phyloP scores from a whole-genome alignment of 2,888 invertebrate genomes.

The Diogma glabrata region DNA sequence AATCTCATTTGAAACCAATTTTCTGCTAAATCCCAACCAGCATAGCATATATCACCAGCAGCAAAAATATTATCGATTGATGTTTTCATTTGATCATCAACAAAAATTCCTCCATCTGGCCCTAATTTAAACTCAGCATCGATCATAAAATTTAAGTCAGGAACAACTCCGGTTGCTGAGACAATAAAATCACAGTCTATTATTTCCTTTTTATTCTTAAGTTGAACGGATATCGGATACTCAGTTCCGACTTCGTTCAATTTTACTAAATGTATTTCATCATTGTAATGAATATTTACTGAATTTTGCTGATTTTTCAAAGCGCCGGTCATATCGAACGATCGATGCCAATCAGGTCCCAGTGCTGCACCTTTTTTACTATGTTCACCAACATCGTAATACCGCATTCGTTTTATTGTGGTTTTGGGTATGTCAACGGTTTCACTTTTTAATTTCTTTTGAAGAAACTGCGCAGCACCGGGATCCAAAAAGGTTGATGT shows the following conservation, averaged over 20 bases:
- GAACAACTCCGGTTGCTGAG: constrained; percentile 88
- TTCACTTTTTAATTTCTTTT: constrained; percentile 25
- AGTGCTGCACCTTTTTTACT: constrained; percentile 71
- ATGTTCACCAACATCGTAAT: constrained; percentile 41
- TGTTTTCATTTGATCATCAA: constrained; percentile 79
- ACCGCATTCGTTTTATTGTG: constrained; percentile 53
- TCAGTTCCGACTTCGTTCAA: constrained; percentile 26
- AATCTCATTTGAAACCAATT: constrained; percentile 93
- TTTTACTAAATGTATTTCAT: constrained; percentile 37
- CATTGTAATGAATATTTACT: constrained; percentile 48
- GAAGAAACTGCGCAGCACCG: constrained; percentile 90
- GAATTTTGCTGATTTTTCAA: constrained; percentile 30
- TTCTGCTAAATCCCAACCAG: constrained; percentile 61
- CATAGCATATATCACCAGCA: constrained; percentile 87
- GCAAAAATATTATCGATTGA: constrained; percentile 71
- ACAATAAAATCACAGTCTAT: constrained; percentile 81
- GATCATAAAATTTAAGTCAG: constrained; percentile 48
- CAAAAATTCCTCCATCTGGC: constrained; percentile 70
- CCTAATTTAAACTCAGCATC: constrained; percentile 42
- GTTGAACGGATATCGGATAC: constrained; percentile 58
- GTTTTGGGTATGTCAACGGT: constrained; percentile 18
- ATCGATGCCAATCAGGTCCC: constrained; percentile 92
- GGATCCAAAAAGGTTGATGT: constrained; percentile 91
- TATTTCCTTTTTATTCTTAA: constrained; percentile 63
- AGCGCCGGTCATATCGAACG: constrained; percentile 47